Conservation (phyloP, 2,797 vertebrate genomes). For the Spizella passerina region DNA sequence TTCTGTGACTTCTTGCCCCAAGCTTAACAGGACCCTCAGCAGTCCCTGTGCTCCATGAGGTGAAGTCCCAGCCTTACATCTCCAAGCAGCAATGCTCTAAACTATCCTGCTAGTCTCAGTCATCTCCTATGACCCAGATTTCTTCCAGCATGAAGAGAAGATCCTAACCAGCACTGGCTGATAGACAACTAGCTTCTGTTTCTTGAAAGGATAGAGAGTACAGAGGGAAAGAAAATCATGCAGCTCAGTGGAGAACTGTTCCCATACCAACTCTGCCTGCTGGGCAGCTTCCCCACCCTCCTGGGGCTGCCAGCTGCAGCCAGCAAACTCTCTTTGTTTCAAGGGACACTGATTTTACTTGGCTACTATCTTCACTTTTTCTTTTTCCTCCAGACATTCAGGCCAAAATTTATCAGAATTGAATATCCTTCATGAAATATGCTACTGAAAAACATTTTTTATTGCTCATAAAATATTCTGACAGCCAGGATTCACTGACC, state of each 20-base stretch:
- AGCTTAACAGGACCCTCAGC: not conserved
- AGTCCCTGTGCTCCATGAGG: not conserved
- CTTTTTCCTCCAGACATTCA: not conserved
- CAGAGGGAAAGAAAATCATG: not conserved
- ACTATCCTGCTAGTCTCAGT: not conserved
- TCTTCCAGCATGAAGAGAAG: not conserved
- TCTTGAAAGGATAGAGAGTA: constrained; percentile 3
- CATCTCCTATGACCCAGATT: constrained; percentile 24
- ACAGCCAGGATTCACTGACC: not conserved
- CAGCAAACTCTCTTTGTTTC: not conserved
- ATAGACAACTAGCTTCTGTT: constrained; percentile 32
- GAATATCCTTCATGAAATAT: not conserved
- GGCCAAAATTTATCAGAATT: not conserved
- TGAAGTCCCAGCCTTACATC: not conserved
- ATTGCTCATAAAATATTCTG: not conserved
- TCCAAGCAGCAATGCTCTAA: not conserved
- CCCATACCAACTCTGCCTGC: not conserved
- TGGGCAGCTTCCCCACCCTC: not conserved
- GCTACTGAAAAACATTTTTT: not conserved
- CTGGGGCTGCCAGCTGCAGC: not conserved
- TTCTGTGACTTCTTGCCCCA: not conserved
- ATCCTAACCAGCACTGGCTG: constrained; percentile 10
- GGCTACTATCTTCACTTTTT: not conserved
- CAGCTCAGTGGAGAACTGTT: not conserved
- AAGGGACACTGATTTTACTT: not conserved